Evolutionary conservation across 2,797 vertebrate species (phyloP), one percentile per base, ranked within the genome.

Genomic region (Danio tinwini): DNA sequence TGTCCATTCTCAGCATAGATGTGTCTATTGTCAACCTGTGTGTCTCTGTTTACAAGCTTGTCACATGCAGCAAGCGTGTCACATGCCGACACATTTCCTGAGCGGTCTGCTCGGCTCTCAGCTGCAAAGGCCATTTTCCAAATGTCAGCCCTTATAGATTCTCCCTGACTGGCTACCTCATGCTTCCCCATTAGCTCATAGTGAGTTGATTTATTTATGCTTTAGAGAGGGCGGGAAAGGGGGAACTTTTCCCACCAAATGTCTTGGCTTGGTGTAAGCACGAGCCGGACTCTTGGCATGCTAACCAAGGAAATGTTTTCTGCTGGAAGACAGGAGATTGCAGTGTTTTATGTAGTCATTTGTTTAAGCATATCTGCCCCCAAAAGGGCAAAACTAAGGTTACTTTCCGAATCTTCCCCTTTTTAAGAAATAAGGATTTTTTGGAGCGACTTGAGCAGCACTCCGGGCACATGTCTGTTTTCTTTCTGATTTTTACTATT

Each of bases 161-260:
- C 79, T 70, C 69, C 52, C 19, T 49, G 78, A 64, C 83, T 82
- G 77, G 84, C 89, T 91, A 83, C 88, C 90, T 90, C 85, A 91
- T 88, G 90, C 87, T 92, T 92, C 74, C 82, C 89, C 89, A 93
- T 93, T 92, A 92, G 90, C 91, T 92, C 89, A 90, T 90, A 90
- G 89, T 85, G 83, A 91, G 92, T 86, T 93, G 90, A 93, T 94
- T 94, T 93, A 94, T 94, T 94, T 92, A 88, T 92, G 91, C 91
- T 93, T 84, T 91, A 90, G 76, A 89, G 86, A 91, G 88, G 86
- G 86, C 91, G 88, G 89, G 90, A 93, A 89, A 87, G 85, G 85
- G 85, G 86, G 87, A 92, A 87, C 84, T 89, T 94, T 94, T 93
- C 93, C 93, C 92, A 93, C 92, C 89, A 89, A 92, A 89, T 80